A percentile compares a stretch with the other conserved stretches of the same genome.
Conservation (phyloP, 1,140 invertebrate genomes). For the Drosophila orena region DNA sequence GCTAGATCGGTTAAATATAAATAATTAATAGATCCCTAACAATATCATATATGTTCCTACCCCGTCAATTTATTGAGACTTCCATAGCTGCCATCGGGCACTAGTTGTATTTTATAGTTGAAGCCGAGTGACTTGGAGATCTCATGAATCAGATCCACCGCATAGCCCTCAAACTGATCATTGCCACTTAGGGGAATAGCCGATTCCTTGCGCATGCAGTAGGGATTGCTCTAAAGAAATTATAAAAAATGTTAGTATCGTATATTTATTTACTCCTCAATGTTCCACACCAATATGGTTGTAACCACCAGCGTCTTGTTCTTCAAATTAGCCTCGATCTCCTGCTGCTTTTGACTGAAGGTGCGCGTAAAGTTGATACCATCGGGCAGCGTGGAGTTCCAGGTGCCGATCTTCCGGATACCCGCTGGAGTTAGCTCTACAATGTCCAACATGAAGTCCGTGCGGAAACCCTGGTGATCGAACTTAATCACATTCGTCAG, state of each 20-base stretch:
- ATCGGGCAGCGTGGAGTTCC: constrained; percentile 91
- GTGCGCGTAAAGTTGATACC: constrained; percentile 96
- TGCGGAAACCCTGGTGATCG: constrained; percentile 96
- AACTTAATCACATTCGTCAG: constrained; percentile 97
- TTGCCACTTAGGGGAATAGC: constrained; percentile 92
- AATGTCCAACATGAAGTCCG: constrained; percentile 95
- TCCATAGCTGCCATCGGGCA: constrained; percentile 93
- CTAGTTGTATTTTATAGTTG: constrained; percentile 94
- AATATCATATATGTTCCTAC: constrained; percentile 20
- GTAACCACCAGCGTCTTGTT: constrained; percentile 97
- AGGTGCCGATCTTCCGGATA: constrained; percentile 93
- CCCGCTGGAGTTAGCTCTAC: constrained; percentile 94
- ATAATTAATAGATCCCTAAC: neutral
- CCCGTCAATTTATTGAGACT: constrained; percentile 89
- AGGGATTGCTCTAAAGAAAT: constrained; percentile 91
- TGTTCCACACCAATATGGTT: constrained; percentile 92
- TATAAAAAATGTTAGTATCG: too few relatives aligned
- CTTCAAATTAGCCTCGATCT: constrained; percentile 94
- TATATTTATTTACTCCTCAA: neutral
- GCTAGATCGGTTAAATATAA: constrained; percentile 76
- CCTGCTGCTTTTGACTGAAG: constrained; percentile 92
- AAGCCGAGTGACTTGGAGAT: constrained; percentile 95
- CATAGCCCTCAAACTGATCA: constrained; percentile 95
- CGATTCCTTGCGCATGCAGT: constrained; percentile 95
- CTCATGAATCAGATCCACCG: constrained; percentile 94